Base-by-base conservation (phyloP, 2,113 vertebrate genomes). In the Butorides virescens region DNA sequence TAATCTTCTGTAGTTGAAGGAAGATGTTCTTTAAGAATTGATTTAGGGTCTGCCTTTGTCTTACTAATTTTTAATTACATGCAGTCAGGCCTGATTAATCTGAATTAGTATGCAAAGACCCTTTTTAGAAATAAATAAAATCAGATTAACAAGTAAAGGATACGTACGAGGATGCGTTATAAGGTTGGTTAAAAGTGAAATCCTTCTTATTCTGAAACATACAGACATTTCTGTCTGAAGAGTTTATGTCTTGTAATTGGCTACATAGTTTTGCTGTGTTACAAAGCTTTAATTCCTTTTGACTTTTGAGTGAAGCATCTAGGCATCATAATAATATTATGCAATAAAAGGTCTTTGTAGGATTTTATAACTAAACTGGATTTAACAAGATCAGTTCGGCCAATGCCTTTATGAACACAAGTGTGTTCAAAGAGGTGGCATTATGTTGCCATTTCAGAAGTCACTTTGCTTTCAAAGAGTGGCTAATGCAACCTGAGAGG, bases 11-110 rank as follows among this genome's bases (percentile, higher is more conserved):
- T 94, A 95, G 93, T 83, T 85, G 55, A 89, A 96, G 96, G 77
- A 76, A 93, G 68, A 82, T 92, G 94, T 95, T 94, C 53, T 62
- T 96, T 90, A 92, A 91, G 95, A 95, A 96, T 96, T 97, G 96
- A 97, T 97, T 95, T 96, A 95, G 36, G 50, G 26, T 56, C 70
- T 85, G 74, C 58, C 66, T 98, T 96, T 97, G 73, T 94, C 82
- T 96, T 96, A 71, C 63, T 94, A 88, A 94, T 87, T 95, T 97
- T 97, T 94, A 97, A 96, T 97, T 96, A 86, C 55, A 68, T 92
- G 49, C 62, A 91, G 91, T 97, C 95, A 97, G 85, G 97, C 85
- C 95, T 96, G 78, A 91, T 96, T 97, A 96, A 97, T 95, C 86
- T 96, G 95, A 97, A 96, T 97, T 94, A 94, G 62, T 93, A 94